Evolutionary conservation across 2,797 vertebrate genomes (phyloP), one percentile per base, ranked within the genome.

Genomic region (Dendrocincla fuliginosa): DNA sequence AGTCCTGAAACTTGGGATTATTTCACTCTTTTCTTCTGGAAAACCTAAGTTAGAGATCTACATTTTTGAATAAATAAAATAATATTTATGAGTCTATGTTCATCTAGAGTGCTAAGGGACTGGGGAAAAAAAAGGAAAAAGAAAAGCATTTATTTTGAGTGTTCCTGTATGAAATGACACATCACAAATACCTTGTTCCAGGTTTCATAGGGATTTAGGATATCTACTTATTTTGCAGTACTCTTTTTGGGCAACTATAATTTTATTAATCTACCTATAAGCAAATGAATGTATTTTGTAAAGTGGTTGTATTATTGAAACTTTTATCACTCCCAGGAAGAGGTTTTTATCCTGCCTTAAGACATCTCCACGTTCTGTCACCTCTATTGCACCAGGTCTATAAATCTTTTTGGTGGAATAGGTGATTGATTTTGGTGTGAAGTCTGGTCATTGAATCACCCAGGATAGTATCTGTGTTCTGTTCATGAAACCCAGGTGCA

Each of bases 351-450:
- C 91, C 88, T 92, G 74, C 60, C 50, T 93, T 93, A 93, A 87
- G 93, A 90, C 91, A 71, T 87, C 80, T 96, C 95, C 64, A 23
- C 92, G 79, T 97, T 96, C 89, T 96, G 91, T 91, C 73, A 77
- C 95, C 97, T 89, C 65, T 84, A 50, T 79, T 95, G 46, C n/a
- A 10, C 39, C 41, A 59, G 81, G 85, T 93, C 95, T 85, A 47
- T 95, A 97, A 92, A 96, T 96, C 91, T 73, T 95, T 42, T 88
- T 90, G 87, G 74, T 96, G 95, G 90, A 94, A 96, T 35, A 94
- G 64, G 91, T 87, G 86, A 90, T 97, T 92, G 84, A 82, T 97
- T 96, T 95, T 95, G 94, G 93, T 83, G 80, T 95, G 94, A 97
- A 97, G 91, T 96, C 85, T 96, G 97, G 92, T 95, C 79, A 7